Evolutionary conservation across 2,113 vertebrate species (phyloP).

Genomic region (Cacatua alba): DNA sequence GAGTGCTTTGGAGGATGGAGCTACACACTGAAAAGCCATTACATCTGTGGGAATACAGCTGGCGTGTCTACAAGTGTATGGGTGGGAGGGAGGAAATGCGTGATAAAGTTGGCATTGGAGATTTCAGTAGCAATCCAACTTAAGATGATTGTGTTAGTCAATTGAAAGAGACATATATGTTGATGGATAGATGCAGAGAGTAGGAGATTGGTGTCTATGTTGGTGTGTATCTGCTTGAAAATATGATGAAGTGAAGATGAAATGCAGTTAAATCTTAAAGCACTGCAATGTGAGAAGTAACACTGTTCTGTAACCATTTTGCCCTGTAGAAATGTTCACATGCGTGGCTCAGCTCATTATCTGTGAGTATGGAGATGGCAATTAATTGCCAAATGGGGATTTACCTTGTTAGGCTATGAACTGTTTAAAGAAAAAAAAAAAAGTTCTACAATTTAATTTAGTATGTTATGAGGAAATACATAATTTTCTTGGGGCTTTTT

Average conservation of each 20-base stretch:
- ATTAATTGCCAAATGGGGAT: background rate
- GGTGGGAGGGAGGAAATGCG: background rate
- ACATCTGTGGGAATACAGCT: background rate
- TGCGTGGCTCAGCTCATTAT: background rate
- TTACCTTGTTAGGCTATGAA: background rate
- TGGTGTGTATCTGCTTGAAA: background rate
- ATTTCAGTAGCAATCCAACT: background rate
- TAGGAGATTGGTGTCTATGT: background rate
- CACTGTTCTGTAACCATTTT: background rate
- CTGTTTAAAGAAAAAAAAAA: background rate
- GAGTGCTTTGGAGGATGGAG: background rate
- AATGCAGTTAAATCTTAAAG: background rate
- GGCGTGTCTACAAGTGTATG: background rate
- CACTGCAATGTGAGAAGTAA: background rate
- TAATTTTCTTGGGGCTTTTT: background rate
- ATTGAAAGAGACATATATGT: background rate
- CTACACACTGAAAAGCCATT: background rate
- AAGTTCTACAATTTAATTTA: background rate
- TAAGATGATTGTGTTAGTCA: background rate
- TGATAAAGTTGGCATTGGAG: background rate
- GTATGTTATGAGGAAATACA: background rate
- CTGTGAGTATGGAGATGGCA: background rate
- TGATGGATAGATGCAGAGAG: background rate
- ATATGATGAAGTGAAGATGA: background rate
- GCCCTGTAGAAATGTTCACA: background rate